A percentile compares a stretch with the other conserved stretches of the same genome.
Evolutionary conservation across 2,888 invertebrate genomes (phyloP).

Genomic region (Campoletis raptor): DNA sequence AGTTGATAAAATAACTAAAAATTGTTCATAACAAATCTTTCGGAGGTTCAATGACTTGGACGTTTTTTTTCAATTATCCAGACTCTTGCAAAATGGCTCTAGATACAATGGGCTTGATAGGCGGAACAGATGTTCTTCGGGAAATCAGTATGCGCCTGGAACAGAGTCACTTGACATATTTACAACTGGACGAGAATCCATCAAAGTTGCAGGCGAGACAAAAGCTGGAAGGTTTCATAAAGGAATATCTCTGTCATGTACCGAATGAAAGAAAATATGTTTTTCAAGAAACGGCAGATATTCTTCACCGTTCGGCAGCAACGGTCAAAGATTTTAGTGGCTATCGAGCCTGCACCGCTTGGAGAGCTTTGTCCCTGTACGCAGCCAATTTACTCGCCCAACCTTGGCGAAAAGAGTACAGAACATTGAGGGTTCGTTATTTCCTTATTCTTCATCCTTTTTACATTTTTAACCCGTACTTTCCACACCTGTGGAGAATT

Average conservation of each 20-base stretch:
- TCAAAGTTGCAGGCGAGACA: slow-evolving; percentile 91
- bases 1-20: too few relatives aligned
- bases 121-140: slow-evolving; percentile 86
- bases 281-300: slow-evolving; percentile 90
- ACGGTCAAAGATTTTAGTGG: slow-evolving; percentile 92
- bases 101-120: slow-evolving; percentile 74
- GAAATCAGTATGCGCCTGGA: slow-evolving; percentile 91
- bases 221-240: slow-evolving; percentile 92
- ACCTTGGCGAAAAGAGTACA: slow-evolving; percentile 96
- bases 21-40: not conserved
- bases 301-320: slow-evolving; percentile 90
- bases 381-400: slow-evolving; percentile 94
- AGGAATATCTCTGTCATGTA: slow-evolving; percentile 91
- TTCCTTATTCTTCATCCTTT: not conserved
- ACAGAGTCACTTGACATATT: slow-evolving; percentile 91
- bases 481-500: not conserved
- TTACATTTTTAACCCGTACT: slow-evolving; percentile 17
- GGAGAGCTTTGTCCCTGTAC: slow-evolving; percentile 94
- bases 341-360: slow-evolving; percentile 92
- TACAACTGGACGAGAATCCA: slow-evolving; percentile 92
- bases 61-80: not conserved
- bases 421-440: slow-evolving; percentile 89
- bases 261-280: slow-evolving; percentile 93
- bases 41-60: not conserved
- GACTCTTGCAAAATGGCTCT: slow-evolving; percentile 77